phyloP scores from a whole-genome alignment of 2,797 vertebrate genomes.

The Mionectes olivaceus region DNA sequence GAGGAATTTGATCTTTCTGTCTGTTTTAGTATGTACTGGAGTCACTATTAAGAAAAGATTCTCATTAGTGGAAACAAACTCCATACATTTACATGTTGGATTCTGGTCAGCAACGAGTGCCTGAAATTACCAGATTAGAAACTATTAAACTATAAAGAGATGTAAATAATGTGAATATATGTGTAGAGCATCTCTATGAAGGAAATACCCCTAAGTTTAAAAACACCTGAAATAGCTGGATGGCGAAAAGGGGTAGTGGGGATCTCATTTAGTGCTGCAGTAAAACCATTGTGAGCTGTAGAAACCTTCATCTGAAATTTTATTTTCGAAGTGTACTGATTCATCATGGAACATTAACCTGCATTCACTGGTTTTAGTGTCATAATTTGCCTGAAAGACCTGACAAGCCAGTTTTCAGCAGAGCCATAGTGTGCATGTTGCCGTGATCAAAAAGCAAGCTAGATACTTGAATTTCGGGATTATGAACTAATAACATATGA shows the following conservation, averaged over 20 bases:
- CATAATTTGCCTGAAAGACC: not conserved
- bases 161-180: not conserved
- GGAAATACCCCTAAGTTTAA: not conserved
- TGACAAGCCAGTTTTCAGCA: not conserved
- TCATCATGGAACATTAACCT: not conserved
- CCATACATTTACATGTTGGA: not conserved
- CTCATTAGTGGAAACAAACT: not conserved
- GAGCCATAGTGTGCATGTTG: not conserved
- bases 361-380: not conserved
- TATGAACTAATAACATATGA: not conserved
- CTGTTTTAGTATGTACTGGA: not conserved
- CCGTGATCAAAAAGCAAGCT: not conserved
- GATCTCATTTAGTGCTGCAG: not conserved
- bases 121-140: not conserved
- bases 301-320: not conserved
- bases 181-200: not conserved
- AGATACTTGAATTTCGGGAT: not conserved
- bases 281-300: not conserved
- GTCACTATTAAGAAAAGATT: not conserved
- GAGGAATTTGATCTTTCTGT: not conserved
- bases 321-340: not conserved
- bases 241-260: too few species aligned
- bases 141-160: not conserved
- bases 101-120: not conserved
- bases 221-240: not conserved